These are phyloP conservation scores for Antennarius maculatus DNA, from an alignment of 2,797 vertebrate species.

Conservation along the genomic window DNA sequence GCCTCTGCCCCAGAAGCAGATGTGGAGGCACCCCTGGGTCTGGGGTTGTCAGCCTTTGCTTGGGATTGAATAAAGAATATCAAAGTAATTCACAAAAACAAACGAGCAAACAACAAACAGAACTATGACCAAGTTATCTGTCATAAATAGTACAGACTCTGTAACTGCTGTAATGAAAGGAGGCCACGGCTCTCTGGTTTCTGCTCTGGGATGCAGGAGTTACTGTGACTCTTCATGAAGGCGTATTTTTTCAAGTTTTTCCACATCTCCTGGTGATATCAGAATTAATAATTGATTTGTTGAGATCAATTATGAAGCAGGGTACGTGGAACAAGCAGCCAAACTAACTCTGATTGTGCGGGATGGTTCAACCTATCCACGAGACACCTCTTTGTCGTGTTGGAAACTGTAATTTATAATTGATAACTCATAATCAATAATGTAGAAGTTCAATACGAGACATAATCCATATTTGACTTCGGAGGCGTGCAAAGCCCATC, in stretches of 20 bases:
- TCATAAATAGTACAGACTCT: no score
- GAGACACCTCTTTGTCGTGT: slow-evolving; percentile 59
- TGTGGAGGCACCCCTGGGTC: background rate
- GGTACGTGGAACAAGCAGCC: slow-evolving; percentile 40
- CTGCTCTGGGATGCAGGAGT: background rate
- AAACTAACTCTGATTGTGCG: slow-evolving; percentile 50
- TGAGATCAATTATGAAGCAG: slow-evolving; percentile 64
- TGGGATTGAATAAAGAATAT: no score
- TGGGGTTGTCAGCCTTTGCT: background rate
- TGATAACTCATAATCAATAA: slow-evolving; percentile 76
- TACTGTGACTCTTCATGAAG: slow-evolving; percentile 12
- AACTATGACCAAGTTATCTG: no score
- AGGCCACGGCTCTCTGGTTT: no score
- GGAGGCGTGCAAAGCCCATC: slow-evolving; percentile 49
- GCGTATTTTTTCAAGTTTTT: slow-evolving; percentile 13
- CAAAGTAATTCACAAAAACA: background rate
- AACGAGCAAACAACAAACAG: background rate
- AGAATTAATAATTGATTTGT: slow-evolving; percentile 62
- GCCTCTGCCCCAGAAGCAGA: no score
- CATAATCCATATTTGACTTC: slow-evolving; percentile 69
- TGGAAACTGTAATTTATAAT: slow-evolving; percentile 73
- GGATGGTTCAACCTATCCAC: slow-evolving; percentile 50
- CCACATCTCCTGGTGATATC: slow-evolving; percentile 47
- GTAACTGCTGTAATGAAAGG: background rate
- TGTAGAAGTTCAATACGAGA: slow-evolving; percentile 78